phyloP scores from a whole-genome alignment of 30 jellyfish, hydroid and myxozoan genomes.

The Chironex yamaguchii region DNA sequence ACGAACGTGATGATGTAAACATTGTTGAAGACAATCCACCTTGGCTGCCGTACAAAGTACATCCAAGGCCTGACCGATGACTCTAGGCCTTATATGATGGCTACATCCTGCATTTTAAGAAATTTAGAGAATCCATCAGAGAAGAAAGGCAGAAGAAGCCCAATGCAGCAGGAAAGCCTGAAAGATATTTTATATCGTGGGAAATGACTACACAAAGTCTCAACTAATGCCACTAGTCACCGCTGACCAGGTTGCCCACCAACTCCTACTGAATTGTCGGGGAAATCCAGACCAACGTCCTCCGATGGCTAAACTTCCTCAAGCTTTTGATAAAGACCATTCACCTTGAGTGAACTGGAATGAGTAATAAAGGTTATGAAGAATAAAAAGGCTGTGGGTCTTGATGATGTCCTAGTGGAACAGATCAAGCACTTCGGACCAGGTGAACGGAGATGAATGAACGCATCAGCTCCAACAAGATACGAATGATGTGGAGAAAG shows the following conservation, averaged over 20 bases:
- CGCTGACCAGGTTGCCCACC: constrained; percentile 4
- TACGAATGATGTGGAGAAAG: not conserved
- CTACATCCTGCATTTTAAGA: not conserved
- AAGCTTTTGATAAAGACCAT: not conserved
- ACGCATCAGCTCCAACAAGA: not conserved
- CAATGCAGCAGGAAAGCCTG: not conserved
- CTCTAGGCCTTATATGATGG: not conserved
- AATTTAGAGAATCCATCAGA: not conserved
- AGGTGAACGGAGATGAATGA: not conserved
- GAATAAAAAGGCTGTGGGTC: not conserved
- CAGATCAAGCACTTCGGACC: not conserved
- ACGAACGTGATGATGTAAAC: too few relatives aligned
- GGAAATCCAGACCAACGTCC: not conserved
- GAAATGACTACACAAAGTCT: not conserved
- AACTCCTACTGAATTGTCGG: not conserved
- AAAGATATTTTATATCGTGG: not conserved
- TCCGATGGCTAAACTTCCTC: not conserved
- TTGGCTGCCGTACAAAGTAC: not conserved
- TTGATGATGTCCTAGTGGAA: not conserved
- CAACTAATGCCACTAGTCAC: not conserved
- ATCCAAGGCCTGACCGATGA: not conserved
- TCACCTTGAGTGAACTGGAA: not conserved
- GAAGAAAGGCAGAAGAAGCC: not conserved
- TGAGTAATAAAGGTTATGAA: not conserved
- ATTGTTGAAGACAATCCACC: too few relatives aligned